Evolutionary conservation across 2,113 vertebrate species (phyloP).

Genomic region (Axis porcinus): DNA sequence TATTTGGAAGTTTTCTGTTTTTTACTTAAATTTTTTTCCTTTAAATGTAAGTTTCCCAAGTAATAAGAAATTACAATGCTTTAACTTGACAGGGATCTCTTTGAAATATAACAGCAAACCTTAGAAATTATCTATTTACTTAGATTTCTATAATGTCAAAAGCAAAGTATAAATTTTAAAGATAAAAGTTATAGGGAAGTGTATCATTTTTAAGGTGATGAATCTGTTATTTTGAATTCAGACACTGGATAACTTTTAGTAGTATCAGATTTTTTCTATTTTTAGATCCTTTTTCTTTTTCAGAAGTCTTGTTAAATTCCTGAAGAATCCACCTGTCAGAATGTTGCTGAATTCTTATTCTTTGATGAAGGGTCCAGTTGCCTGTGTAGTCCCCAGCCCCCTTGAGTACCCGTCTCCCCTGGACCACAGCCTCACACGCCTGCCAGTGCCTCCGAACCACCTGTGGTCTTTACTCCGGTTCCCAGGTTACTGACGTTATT

Average conservation of each 20-base stretch:
- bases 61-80: background rate
- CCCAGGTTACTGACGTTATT: background rate
- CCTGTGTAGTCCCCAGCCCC: background rate
- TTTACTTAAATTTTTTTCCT: background rate
- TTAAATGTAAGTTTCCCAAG: background rate
- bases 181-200: constrained; percentile 25
- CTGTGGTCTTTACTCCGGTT: background rate
- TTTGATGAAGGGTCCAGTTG: background rate
- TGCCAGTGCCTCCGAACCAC: background rate
- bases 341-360: background rate
- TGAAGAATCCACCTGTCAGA: background rate
- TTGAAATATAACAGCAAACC: background rate
- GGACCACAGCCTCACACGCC: background rate
- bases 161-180: constrained; percentile 1
- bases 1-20: background rate
- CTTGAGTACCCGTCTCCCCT: background rate
- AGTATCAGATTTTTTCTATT: background rate
- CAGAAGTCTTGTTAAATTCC: background rate
- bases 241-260: background rate
- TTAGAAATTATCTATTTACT: background rate
- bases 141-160: constrained; percentile 29
- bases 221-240: constrained; percentile 48
- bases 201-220: constrained; percentile 24
- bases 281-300: background rate
- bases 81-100: background rate